A percentile compares a stretch with the other conserved stretches of the same genome.
phyloP scores from a whole-genome alignment of 2,888 invertebrate species.

The Oxystoma pomonae region DNA sequence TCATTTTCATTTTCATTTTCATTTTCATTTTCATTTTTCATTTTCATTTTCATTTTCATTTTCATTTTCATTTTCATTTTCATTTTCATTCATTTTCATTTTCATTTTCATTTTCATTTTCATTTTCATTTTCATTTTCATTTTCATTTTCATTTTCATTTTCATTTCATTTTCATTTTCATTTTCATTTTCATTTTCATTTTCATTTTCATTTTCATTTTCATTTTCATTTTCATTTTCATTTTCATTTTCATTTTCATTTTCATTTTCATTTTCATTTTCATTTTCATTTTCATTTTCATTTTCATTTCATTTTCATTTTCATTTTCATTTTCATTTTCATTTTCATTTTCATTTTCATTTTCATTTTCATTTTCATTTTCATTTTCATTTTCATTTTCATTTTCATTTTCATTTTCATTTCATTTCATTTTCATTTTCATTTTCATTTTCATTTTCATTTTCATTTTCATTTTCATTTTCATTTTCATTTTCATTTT shows the following conservation, averaged over 20 bases:
- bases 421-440: not conserved
- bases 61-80: not conserved
- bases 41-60: not conserved
- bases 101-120: not conserved
- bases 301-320: not conserved
- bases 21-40: not conserved
- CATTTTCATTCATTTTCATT: not conserved
- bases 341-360: not conserved
- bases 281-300: not conserved
- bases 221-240: not conserved
- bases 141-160: not conserved
- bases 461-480: not conserved
- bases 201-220: not conserved
- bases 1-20: not conserved
- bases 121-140: not conserved
- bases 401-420: not conserved
- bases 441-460: not conserved
- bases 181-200: not conserved
- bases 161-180: not conserved
- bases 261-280: not conserved
- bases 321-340: not conserved
- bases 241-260: not conserved
- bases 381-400: not conserved
- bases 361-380: not conserved
- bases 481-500: not conserved